Evolutionary conservation across 1,140 invertebrate genomes (phyloP), one percentile per base, ranked within the genome.

Genomic region (Chionoecetes opilio): DNA sequence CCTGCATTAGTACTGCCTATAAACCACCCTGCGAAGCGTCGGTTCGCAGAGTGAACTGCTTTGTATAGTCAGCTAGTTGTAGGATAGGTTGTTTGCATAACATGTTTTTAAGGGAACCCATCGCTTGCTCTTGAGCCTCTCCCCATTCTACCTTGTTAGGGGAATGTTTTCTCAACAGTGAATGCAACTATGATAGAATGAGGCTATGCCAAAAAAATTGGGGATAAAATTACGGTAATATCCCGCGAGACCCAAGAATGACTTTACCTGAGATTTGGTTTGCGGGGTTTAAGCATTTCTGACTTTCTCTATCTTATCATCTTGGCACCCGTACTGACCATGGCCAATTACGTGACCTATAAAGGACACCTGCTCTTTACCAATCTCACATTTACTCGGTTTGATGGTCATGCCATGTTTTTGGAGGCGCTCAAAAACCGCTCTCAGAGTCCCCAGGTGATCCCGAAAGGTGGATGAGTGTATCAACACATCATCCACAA

Each of bases 171-270:
- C n/a, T 35, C 34, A 41, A 17, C n/a, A 90, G 88, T 2, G 38
- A 34, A 6, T 3, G 2, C 3, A 90, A 37, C 17, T n/a, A 37
- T 34, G 3, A 37, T 11, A n/a, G n/a, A n/a, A n/a, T n/a, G n/a
- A n/a, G n/a, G 32, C 88, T 14, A 90, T 11, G 2, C 14, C 32
- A 2, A 37, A 34, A n/a, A 90, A 90, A 31, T 90, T 41, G 35
- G 88, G 88, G 31, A 90, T 29, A 41, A 90, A 90, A 1, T 41
- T 90, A 1, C 88, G 34, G 38, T 90, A 90, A n/a, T 90, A 90
- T 14, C 88, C 88, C 2, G 37, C 38, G 2, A 90, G 35, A 17
- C 6, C 88, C 5, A 90, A 17, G n/a, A 90, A 90, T 9, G 3
- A 37, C 38, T 37, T 37, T 5, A 90, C 88, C n/a, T 90, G 88